Conservation (phyloP, 2,113 vertebrate genomes). For the Hippolais icterina region DNA sequence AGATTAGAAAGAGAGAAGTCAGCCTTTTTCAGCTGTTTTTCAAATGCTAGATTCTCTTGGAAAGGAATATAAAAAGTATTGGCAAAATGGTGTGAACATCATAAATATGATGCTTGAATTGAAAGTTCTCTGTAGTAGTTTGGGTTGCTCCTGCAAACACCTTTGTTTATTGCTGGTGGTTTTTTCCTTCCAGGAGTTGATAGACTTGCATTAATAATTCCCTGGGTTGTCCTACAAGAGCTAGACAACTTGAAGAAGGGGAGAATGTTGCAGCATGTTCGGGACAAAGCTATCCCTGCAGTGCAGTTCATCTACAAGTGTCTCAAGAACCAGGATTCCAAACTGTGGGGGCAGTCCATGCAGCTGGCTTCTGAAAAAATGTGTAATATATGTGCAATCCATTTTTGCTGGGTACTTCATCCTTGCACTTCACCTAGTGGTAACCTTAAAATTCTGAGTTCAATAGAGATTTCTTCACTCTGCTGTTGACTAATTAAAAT, state of each 20-base stretch:
- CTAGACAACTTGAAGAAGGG: slow-evolving; percentile 87
- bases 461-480: not conserved
- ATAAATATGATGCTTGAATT: not conserved
- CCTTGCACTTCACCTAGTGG: not conserved
- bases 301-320: slow-evolving; percentile 87
- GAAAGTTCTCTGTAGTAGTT: not conserved
- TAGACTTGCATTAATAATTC: slow-evolving; percentile 84
- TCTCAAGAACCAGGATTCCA: slow-evolving; percentile 80
- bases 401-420: not conserved
- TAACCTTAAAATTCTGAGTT: not conserved
- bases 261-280: slow-evolving; percentile 77
- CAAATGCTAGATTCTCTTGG: not conserved
- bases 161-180: not conserved
- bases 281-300: slow-evolving; percentile 83
- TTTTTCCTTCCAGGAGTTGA: slow-evolving; percentile 72
- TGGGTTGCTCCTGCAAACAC: not conserved
- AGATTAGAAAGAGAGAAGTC: not conserved
- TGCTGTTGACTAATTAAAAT: not conserved
- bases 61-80: not conserved
- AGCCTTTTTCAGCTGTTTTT: not conserved
- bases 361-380: slow-evolving; percentile 86
- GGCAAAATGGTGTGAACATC: not conserved
- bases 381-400: slow-evolving; percentile 73
- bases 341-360: slow-evolving; percentile 91
- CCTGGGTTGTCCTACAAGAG: slow-evolving; percentile 95